Base-by-base conservation (phyloP, 2,797 vertebrate species). In the Sparidentex hasta region DNA sequence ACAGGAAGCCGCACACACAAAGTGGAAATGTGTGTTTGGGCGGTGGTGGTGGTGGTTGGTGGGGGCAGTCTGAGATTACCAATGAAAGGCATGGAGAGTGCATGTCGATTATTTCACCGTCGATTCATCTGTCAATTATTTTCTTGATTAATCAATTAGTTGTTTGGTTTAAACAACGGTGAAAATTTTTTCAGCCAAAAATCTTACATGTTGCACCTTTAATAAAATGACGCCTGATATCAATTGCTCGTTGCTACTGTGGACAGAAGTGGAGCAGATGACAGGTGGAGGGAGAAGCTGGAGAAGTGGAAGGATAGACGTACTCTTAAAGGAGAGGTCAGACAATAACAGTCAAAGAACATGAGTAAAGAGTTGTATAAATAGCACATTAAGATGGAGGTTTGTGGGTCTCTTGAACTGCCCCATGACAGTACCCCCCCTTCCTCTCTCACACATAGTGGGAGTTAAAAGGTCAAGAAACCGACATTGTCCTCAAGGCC, bases 391-490 rank as follows among this genome's bases (percentile, higher is more conserved):
- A 43, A 55, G 9, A 74, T 1, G 4, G 65, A 50, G 27, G 43
- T 65, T 27, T 57, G 55, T 50, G 52, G 46, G 50, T 76, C 74
- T 65, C 62, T 71, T 38, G 66, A 66, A 80, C 77, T 59, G 65
- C 46, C 65, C 44, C 47, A 20, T 41, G 29, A 38, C 41, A 44
- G 23, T 47, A 33, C 27, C 77, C 14, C 61, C 29, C 23, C 17
- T 25, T 20, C 17, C 25, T 20, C n/a, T 18, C 20, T 11, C 48
- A 57, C 65, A 25, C n/a, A 65, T 50, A 65, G 29, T 18, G 23
- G 29, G 11, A 68, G 86, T 73, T 83, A 81, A 92, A 68, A 90
- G 88, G 87, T 91, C 85, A 82, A 80, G 62, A 67, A 76, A 80
- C 73, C 71, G 55, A 86, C 84, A 83, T 79, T 71, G 70, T 58